These are phyloP conservation scores for Drosophila ficusphila DNA, from an alignment of 1,140 invertebrate genomes.

Conservation along the genomic window DNA sequence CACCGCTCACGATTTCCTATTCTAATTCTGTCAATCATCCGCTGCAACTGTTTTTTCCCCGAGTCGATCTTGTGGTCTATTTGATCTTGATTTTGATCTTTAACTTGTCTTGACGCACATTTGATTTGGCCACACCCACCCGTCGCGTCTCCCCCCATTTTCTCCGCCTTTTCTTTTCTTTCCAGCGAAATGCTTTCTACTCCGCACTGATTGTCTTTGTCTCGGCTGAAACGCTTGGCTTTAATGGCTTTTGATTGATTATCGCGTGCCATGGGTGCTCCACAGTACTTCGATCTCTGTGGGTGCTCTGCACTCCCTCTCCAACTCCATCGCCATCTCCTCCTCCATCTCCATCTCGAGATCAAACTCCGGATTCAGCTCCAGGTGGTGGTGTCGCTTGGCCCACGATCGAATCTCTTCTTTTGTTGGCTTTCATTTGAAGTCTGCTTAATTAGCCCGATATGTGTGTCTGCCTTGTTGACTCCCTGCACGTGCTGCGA, in stretches of 20 bases:
- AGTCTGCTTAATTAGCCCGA: constrained; percentile 77
- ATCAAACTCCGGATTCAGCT: constrained; percentile 24
- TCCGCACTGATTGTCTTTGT: constrained; percentile 60
- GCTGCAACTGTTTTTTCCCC: constrained; percentile 58
- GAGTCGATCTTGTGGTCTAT: constrained; percentile 45
- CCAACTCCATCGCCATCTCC: constrained; percentile 33
- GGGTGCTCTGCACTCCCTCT: constrained; percentile 52
- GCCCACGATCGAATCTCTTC: constrained; percentile 70
- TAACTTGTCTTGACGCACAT: constrained; percentile 74
- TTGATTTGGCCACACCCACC: constrained; percentile 73
- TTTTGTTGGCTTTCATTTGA: constrained; percentile 61
- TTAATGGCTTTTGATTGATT: constrained; percentile 82
- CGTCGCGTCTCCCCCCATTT: constrained; percentile 1
- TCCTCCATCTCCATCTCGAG: constrained; percentile 25
- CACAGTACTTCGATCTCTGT: constrained; percentile 41
- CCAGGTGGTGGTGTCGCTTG: constrained; percentile 58
- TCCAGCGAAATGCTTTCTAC: constrained; percentile 81
- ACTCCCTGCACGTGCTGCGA: constrained; percentile 64
- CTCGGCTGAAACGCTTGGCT: constrained; percentile 65
- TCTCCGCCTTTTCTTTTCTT: constrained; percentile 21
- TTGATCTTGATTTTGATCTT: constrained; percentile 79
- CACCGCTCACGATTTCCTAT: constrained; percentile 67
- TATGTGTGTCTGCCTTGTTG: constrained; percentile 54
- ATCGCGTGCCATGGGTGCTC: constrained; percentile 70
- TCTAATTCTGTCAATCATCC: constrained; percentile 80